Percentiles rank a stretch among this genome's conserved stretches.
Evolutionary conservation across 2,113 vertebrate genomes (phyloP).

Genomic region (Rhagologus leucostigma): DNA sequence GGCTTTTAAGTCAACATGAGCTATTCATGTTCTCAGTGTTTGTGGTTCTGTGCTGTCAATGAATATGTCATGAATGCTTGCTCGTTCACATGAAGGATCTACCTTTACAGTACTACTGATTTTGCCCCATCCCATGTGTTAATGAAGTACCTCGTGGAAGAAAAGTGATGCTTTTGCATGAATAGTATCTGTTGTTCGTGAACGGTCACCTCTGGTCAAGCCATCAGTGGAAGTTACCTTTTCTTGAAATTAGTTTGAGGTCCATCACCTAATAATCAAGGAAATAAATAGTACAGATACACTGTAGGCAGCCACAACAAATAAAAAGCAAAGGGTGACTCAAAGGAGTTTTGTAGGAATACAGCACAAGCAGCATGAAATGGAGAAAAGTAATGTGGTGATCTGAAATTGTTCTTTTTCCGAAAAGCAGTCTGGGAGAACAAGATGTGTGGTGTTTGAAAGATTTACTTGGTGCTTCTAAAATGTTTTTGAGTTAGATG

Average conservation of each 20-base stretch:
- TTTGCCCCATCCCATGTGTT: not conserved
- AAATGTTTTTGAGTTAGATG: not conserved
- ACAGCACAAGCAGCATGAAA: not conserved
- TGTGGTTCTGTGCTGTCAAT: not conserved
- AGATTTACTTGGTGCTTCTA: not conserved
- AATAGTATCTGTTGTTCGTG: not conserved
- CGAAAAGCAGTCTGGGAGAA: not conserved
- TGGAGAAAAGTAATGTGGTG: not conserved
- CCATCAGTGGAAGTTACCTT: not conserved
- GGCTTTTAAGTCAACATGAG: not conserved
- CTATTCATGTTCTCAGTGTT: not conserved
- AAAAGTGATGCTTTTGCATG: not conserved
- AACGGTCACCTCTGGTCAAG: not conserved
- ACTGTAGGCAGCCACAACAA: not conserved
- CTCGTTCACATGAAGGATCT: not conserved
- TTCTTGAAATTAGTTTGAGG: not conserved
- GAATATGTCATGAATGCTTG: not conserved
- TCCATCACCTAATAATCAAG: not conserved
- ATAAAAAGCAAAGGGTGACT: not conserved
- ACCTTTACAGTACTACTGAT: not conserved
- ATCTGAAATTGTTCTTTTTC: not conserved
- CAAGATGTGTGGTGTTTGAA: not conserved
- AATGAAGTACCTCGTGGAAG: not conserved
- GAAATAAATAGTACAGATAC: not conserved
- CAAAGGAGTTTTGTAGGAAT: not conserved